phyloP scores from a whole-genome alignment of 2,888 invertebrate species.

The Teinopalpus imperialis region DNA sequence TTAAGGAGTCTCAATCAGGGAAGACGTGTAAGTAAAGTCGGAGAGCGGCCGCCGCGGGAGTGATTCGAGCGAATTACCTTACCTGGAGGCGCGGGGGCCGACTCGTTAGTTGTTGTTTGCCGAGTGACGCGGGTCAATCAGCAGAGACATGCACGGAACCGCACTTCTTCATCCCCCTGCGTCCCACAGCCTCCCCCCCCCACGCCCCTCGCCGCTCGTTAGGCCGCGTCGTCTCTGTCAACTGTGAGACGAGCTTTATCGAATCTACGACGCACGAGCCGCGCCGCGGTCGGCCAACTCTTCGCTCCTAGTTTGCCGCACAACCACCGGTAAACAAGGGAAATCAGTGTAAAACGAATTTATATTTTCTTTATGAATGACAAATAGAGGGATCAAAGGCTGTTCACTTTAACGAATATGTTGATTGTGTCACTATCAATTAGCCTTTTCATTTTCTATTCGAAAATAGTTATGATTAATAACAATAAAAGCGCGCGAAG shows the following conservation, averaged over 20 bases:
- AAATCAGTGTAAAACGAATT: slow-evolving; percentile 77
- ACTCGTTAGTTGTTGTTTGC: slow-evolving; percentile 83
- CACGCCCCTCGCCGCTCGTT: slow-evolving; percentile 56
- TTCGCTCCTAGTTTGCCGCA: slow-evolving; percentile 70
- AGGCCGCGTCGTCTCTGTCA: slow-evolving; percentile 79
- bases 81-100: slow-evolving; percentile 76
- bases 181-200: slow-evolving; percentile 40
- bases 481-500: slow-evolving; percentile 14
- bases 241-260: slow-evolving; percentile 80
- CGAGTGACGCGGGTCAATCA: slow-evolving; percentile 82
- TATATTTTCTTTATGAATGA: slow-evolving; percentile 52
- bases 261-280: slow-evolving; percentile 81
- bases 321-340: slow-evolving; percentile 77
- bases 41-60: slow-evolving; percentile 66
- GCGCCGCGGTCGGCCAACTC: slow-evolving; percentile 75
- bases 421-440: slow-evolving; percentile 29
- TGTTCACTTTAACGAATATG: slow-evolving; percentile 9
- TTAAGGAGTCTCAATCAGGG: slow-evolving; percentile 79
- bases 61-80: slow-evolving; percentile 65
- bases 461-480: slow-evolving; percentile 1
- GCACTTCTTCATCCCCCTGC: slow-evolving; percentile 72
- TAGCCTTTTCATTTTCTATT: slow-evolving; percentile 2
- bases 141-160: slow-evolving; percentile 82
- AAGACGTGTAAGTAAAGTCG: slow-evolving; percentile 69
- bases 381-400: slow-evolving; percentile 48